Evolutionary conservation across 2,888 invertebrate species (phyloP), one percentile per base, ranked within the genome.

Genomic region (Galeopsomyia nigrocyanea): DNA sequence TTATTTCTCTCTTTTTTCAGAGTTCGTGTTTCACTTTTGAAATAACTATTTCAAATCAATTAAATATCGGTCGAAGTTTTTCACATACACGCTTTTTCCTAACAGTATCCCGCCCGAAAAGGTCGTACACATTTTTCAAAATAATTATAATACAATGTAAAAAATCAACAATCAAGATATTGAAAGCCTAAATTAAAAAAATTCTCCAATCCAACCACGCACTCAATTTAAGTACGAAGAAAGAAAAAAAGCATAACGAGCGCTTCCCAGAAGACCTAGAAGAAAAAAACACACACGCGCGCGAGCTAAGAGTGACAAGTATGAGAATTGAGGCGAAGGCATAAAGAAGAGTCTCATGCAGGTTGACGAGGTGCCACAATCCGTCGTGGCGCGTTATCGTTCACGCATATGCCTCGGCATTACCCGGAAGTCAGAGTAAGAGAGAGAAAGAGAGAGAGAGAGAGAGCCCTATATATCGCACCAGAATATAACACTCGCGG

Each of bases 331-430:
- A 62, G 61, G 60, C 19, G 55, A 17, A 39, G 5, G 62, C 61
- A 68, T 55, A 68, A 62, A 68, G 68, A 47, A 39, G 56, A 21
- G 49, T 39, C 50, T 65, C 60, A 55, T 63, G 53, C 64, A 22
- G 46, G 58, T 26, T 22, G 58, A 58, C 70, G 46, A 64, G 49
- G 64, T 19, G 13, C 22, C n/a, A 58, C 47, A 60, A 57, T 71
- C 51, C 63, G 65, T 71, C 65, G 65, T 53, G 47, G 49, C 55
- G 46, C 57, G 47, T 71, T 71, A 71, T 71, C 65, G 47, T 61
- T 39, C 13, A 13, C 51, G 53, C 57, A 58, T 47, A 62, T 61
- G 31, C 16, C n/a, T 56, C 49, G 57, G 55, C n/a, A 26, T 55
- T 47, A 26, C n/a, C 22, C 62, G 63, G 63, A 69, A 65, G 55